Evolutionary conservation across 2,888 invertebrate species (phyloP).

Genomic region (Sympetrum striolatum): DNA sequence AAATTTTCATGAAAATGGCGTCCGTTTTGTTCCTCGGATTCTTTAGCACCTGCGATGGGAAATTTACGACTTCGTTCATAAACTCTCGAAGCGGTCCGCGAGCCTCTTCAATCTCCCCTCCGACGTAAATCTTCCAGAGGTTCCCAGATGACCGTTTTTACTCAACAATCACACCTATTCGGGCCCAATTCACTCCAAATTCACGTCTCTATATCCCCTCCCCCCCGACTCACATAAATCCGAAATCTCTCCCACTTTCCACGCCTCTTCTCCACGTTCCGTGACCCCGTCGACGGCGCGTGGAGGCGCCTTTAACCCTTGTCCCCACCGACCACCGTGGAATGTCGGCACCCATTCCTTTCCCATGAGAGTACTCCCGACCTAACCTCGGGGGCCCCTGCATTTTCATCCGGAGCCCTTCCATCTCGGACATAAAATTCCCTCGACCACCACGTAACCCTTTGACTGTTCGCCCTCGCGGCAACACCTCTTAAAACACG

Average conservation of each 20-base stretch:
- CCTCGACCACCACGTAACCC: not conserved
- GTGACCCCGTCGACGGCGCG: not conserved
- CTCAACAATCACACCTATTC: not conserved
- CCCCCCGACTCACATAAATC: conserved; percentile 2
- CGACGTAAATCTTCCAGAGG: not conserved
- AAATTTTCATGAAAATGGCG: too few relatives aligned
- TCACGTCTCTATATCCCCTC: not conserved
- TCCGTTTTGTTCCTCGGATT: not conserved
- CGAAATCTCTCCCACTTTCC: conserved; percentile 18
- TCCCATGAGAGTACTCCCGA: conserved; percentile 25
- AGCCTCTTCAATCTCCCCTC: not conserved
- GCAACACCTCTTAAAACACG: not conserved
- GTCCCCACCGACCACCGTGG: not conserved
- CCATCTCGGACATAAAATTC: not conserved
- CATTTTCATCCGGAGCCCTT: not conserved
- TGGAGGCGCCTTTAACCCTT: not conserved
- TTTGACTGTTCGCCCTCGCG: not conserved
- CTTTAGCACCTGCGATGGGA: not conserved
- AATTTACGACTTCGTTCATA: not conserved
- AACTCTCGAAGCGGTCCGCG: not conserved
- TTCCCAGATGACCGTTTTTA: not conserved
- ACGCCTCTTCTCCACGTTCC: conserved; percentile 25
- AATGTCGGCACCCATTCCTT: conserved; percentile 29
- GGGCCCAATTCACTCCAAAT: not conserved
- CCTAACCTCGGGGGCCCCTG: not conserved